These are phyloP conservation scores for Heterotis niloticus DNA, from an alignment of 2,113 vertebrate genomes.

Conservation along the genomic window DNA sequence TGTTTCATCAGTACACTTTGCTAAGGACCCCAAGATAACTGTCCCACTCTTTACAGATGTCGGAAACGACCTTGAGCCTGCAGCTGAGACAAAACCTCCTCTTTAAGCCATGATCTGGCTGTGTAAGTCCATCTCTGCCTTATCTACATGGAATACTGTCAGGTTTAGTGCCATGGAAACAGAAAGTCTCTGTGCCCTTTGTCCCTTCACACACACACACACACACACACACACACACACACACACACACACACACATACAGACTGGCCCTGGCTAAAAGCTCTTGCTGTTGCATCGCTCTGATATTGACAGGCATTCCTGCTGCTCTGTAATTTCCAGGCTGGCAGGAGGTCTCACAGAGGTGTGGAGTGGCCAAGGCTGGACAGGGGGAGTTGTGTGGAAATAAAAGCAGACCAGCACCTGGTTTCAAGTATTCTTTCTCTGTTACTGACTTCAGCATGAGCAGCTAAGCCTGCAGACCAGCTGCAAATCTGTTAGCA, in stretches of 20 bases:
- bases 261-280: constrained; percentile 44
- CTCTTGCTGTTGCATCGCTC: constrained; percentile 15
- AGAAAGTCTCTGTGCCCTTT: constrained; percentile 19
- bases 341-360: constrained; percentile 34
- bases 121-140: not conserved
- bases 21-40: not conserved
- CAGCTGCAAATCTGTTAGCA: constrained; percentile 36
- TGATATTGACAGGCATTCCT: constrained; percentile 25
- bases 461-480: not conserved
- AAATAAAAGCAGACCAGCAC: constrained; percentile 32
- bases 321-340: constrained; percentile 46
- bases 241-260: too few species aligned
- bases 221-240: too few species aligned
- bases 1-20: not conserved
- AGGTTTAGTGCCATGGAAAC: not conserved
- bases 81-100: not conserved
- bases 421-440: constrained; percentile 45
- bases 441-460: constrained; percentile 38
- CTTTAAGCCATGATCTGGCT: not conserved
- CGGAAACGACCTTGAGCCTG: too few species aligned
- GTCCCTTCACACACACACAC: constrained; percentile 33
- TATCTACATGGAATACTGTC: not conserved
- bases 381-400: constrained; percentile 13
- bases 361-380: not conserved
- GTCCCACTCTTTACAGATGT: not conserved